Evolutionary conservation across 1,140 invertebrate genomes (phyloP).

Genomic region (Drosophila elegans): DNA sequence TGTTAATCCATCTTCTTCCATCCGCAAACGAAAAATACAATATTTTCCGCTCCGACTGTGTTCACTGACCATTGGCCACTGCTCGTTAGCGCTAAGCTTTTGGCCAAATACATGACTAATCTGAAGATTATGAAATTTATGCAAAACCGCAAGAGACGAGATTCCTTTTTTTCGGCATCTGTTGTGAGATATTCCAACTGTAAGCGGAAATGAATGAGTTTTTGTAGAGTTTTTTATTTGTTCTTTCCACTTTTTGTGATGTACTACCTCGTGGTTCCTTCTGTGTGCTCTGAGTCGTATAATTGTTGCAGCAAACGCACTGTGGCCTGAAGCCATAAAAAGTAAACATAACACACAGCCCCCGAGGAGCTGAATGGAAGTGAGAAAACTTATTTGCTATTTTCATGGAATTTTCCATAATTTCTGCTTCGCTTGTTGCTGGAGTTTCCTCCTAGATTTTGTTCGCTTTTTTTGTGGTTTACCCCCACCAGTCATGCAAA

Average conservation of each 20-base stretch:
- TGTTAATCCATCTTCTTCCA: conserved; percentile 19
- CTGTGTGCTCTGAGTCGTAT: conserved; percentile 72
- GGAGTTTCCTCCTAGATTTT: conserved; percentile 24
- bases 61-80: conserved; percentile 32
- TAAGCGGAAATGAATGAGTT: conserved; percentile 74
- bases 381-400: conserved; percentile 79
- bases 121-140: conserved; percentile 65
- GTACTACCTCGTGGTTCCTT: conserved; percentile 23
- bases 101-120: conserved; percentile 57
- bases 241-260: conserved; percentile 32
- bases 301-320: conserved; percentile 74
- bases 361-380: conserved; percentile 17
- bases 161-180: conserved; percentile 32
- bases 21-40: background rate
- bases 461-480: conserved; percentile 51
- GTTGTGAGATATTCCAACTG: conserved; percentile 42
- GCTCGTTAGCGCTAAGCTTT: conserved; percentile 57
- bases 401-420: conserved; percentile 81
- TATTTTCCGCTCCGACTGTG: conserved; percentile 42
- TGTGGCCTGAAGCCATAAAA: conserved; percentile 76
- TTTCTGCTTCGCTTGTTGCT: conserved; percentile 66
- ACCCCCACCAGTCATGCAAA: conserved; percentile 39
- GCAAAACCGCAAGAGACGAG: conserved; percentile 49
- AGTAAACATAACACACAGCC: conserved; percentile 65
- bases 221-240: conserved; percentile 62